These are phyloP conservation scores for Periparus ater DNA, from an alignment of 2,797 vertebrate species.

Conservation along the genomic window DNA sequence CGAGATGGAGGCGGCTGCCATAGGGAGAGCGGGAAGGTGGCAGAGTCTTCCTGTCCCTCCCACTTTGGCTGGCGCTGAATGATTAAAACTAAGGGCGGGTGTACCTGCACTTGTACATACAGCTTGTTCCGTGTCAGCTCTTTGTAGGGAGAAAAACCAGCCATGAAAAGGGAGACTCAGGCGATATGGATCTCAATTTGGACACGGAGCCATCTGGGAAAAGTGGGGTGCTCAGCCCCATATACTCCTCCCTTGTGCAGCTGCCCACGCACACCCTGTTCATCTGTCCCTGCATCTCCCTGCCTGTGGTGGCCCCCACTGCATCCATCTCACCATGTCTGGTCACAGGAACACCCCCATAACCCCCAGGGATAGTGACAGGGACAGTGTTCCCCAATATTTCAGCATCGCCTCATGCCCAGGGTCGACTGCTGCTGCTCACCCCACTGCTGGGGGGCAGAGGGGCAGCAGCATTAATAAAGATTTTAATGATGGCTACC, in stretches of 20 bases:
- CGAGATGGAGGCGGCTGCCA: neutral
- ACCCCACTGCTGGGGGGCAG: neutral
- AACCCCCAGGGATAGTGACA: fast-evolving
- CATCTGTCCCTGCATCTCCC: fast-evolving
- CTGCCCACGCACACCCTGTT: fast-evolving
- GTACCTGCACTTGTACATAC: conserved; percentile 36
- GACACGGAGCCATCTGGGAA: neutral
- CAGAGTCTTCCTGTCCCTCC: conserved; percentile 25
- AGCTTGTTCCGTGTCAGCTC: neutral
- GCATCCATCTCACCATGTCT: fast-evolving
- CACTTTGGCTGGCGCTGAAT: conserved; percentile 57
- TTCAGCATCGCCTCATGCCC: fast-evolving
- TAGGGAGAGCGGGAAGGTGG: neutral
- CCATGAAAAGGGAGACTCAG: neutral
- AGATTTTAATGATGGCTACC: conserved; percentile 33
- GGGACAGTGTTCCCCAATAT: neutral
- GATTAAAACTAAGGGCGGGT: neutral
- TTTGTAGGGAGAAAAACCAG: neutral
- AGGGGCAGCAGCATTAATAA: neutral
- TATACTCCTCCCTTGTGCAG: neutral
- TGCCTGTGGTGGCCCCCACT: neutral
- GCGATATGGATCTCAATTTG: neutral
- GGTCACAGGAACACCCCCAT: fast-evolving
- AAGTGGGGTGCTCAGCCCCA: neutral
- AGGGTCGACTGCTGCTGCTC: neutral